Evolutionary conservation across 2,888 invertebrate species (phyloP).

Genomic region (Pasiphila rectangulata): DNA sequence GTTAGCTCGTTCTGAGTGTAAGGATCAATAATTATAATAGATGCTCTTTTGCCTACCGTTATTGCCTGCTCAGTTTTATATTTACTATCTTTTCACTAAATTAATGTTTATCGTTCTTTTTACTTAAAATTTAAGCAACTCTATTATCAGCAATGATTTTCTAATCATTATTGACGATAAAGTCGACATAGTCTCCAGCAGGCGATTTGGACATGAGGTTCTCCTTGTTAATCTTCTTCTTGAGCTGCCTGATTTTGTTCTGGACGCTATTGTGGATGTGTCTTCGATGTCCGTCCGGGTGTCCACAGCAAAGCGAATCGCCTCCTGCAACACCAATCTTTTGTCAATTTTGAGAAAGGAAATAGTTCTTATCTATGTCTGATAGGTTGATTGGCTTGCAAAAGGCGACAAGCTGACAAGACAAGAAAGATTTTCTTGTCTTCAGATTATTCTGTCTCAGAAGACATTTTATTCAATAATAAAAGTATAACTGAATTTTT

Average conservation of each 20-base stretch:
- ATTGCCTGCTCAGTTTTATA: too few relatives aligned
- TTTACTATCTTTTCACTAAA: too few relatives aligned
- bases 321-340: conserved; percentile 75
- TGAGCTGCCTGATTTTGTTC: conserved; percentile 54
- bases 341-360: conserved; percentile 30
- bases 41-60: too few relatives aligned
- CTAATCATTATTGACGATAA: conserved; percentile 71
- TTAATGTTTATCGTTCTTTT: neutral
- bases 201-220: conserved; percentile 55
- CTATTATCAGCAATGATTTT: neutral
- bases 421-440: conserved; percentile 9
- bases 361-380: neutral
- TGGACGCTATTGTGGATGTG: conserved; percentile 57
- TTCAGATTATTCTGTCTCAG: conserved; percentile 2
- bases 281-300: conserved; percentile 62
- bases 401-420: conserved; percentile 49
- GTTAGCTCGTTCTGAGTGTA: too few relatives aligned
- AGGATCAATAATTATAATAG: too few relatives aligned
- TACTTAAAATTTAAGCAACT: neutral
- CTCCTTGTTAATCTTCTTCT: conserved; percentile 57
- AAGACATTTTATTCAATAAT: too few relatives aligned
- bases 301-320: conserved; percentile 56
- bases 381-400: conserved; percentile 49
- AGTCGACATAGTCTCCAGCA: conserved; percentile 65
- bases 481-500: too few relatives aligned